Base-by-base conservation (phyloP, 2,113 vertebrate genomes). In the Pangasianodon gigas region DNA sequence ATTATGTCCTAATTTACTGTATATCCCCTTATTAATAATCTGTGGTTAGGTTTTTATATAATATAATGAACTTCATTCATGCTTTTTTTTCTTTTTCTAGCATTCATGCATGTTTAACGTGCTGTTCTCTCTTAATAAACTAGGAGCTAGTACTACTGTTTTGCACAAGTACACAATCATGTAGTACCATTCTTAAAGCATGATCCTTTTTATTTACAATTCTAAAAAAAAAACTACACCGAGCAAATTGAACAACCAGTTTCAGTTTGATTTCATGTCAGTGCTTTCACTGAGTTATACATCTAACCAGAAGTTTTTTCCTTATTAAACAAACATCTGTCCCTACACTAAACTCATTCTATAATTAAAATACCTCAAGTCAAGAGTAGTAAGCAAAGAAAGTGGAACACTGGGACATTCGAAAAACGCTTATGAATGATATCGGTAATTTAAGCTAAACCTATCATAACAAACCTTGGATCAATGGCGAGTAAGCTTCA, bases 181-280 rank as follows among this genome's bases (percentile, higher is more conserved):
- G 18, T 32, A 51, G 1, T n/a, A 19, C 16, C 7, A 41, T 54
- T 37, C 48, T 56, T 81, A 82, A 65, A 88, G 29, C 87, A 88
- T 51, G 6, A 91, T 95, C 93, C 93, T 32, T 60, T 93, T 96
- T 96, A 96, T 96, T 96, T 94, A 95, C 94, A 95, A 96, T 95
- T 75, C 93, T 93, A 87, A 91, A 94, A 92, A 94, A 89, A 88
- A 56, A 51, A 87, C 79, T 85, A 90, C 91, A 92, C 29, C 54
- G 44, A 82, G 62, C 79, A 88, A 62, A 92, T 90, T 88, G 85
- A 89, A 91, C 91, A 93, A 92, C 88, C 89, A 80, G 87, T 94
- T 92, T 94, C 92, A 93, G 87, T 87, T 93, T 86, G 87, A 92
- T 92, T 92, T 92, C 77, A 93, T 90, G 92, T 90, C 90, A 87